These are phyloP conservation scores for Hydrochoerus hydrochaeris DNA, from an alignment of 2,113 vertebrate species.

Conservation along the genomic window DNA sequence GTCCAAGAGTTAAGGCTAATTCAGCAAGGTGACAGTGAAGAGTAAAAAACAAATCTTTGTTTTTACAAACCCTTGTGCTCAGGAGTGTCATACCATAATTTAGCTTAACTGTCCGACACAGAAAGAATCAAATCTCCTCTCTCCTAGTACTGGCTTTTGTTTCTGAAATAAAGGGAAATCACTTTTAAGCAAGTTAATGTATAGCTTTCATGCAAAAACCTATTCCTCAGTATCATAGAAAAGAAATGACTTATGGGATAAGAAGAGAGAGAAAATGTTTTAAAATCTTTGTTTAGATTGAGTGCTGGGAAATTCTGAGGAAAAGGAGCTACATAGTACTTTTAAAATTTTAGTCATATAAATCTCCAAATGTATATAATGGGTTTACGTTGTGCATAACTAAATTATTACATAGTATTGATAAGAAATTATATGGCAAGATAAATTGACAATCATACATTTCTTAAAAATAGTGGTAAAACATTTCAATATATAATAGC, in stretches of 20 bases:
- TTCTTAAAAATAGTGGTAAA: not conserved
- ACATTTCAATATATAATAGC: not conserved
- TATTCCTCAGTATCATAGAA: not conserved
- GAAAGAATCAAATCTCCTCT: not conserved
- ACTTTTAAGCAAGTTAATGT: not conserved
- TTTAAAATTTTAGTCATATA: not conserved
- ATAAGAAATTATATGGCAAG: not conserved
- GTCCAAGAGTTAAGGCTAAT: not conserved
- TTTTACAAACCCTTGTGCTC: not conserved
- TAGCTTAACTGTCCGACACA: not conserved
- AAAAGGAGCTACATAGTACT: not conserved
- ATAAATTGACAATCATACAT: not conserved
- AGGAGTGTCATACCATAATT: too few species aligned
- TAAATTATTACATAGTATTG: not conserved
- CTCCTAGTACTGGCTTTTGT: not conserved
- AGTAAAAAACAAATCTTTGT: not conserved
- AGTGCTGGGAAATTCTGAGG: not conserved
- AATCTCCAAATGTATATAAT: not conserved
- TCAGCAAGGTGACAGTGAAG: not conserved
- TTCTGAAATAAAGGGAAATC: not conserved
- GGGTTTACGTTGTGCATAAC: not conserved
- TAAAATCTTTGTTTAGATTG: not conserved
- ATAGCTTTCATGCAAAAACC: not conserved
- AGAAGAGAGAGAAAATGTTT: not conserved
- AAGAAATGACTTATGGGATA: not conserved